These are phyloP conservation scores for Agrilus planipennis DNA, from an alignment of 1,140 invertebrate species.

Conservation along the genomic window DNA sequence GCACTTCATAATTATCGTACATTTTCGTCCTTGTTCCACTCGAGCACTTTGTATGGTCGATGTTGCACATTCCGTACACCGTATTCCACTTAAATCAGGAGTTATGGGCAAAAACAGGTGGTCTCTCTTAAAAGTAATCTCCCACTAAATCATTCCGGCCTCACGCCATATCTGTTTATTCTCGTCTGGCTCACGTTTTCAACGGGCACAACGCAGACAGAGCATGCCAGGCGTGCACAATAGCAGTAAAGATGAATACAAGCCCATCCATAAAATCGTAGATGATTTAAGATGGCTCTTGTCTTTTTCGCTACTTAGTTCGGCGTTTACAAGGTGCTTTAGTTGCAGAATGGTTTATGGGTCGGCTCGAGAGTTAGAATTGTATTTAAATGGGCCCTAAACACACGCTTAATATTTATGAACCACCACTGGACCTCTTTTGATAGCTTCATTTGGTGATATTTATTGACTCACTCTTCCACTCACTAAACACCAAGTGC, in stretches of 20 bases:
- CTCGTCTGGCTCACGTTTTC: conserved; percentile 12
- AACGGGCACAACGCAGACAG: conserved; percentile 10
- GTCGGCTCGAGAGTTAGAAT: conserved; percentile 9
- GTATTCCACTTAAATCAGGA: conserved; percentile 32
- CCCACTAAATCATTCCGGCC: conserved; percentile 30
- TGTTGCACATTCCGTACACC: too few relatives aligned
- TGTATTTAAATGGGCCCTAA: conserved; percentile 18
- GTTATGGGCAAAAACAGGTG: conserved; percentile 36
- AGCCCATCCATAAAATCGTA: conserved; percentile 28
- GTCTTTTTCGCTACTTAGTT: conserved; percentile 28
- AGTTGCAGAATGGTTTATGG: conserved; percentile 18
- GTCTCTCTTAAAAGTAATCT: conserved; percentile 34
- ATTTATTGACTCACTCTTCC: too few relatives aligned
- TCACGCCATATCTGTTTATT: conserved; percentile 20
- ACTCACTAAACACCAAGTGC: too few relatives aligned
- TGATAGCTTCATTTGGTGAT: conserved; percentile 11
- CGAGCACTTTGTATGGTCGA: too few relatives aligned
- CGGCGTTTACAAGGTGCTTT: conserved; percentile 29
- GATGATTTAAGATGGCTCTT: conserved; percentile 32
- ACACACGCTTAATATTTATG: conserved; percentile 17
- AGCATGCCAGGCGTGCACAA: conserved; percentile 12
- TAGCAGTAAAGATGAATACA: conserved; percentile 18
- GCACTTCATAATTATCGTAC: too few relatives aligned
- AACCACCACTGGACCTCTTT: conserved; percentile 9
- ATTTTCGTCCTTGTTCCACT: too few relatives aligned